Conservation (phyloP, 2,888 invertebrate genomes). For the Microctonus brassicae region DNA sequence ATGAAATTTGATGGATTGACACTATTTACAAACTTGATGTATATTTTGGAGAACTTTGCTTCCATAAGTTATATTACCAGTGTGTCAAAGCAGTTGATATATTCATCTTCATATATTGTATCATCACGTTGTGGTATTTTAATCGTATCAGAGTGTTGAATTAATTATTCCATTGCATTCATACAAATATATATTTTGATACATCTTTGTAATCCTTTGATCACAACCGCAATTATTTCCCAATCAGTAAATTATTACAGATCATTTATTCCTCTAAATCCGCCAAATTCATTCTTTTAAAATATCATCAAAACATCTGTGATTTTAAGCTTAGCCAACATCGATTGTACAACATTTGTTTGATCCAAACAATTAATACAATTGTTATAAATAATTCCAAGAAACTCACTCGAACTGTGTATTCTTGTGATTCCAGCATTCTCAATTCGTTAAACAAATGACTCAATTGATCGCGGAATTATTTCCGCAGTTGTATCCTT, state of each 20-base stretch:
- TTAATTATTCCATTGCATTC: constrained; percentile 71
- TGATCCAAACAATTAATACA: too few species aligned
- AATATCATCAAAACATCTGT: too few species aligned
- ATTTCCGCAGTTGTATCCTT: too few species aligned
- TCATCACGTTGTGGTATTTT: constrained; percentile 77
- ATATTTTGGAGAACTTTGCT: neutral
- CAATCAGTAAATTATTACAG: neutral
- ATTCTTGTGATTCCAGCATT: too few species aligned
- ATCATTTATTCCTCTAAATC: too few species aligned
- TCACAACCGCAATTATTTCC: neutral
- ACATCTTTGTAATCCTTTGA: neutral
- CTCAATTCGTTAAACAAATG: too few species aligned
- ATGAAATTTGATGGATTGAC: neutral
- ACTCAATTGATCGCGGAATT: too few species aligned
- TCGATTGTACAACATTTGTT: too few species aligned
- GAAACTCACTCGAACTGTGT: too few species aligned
- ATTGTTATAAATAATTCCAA: too few species aligned
- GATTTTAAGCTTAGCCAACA: too few species aligned
- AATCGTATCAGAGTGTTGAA: constrained; percentile 74
- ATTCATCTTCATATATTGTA: constrained; percentile 97
- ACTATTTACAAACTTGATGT: neutral
- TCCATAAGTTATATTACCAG: constrained; percentile 83
- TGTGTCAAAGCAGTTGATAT: constrained; percentile 96
- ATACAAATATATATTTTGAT: neutral
- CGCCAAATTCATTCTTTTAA: too few species aligned